These are phyloP conservation scores for Nothobranchius furzeri DNA, from an alignment of 2,113 vertebrate genomes.

Conservation along the genomic window DNA sequence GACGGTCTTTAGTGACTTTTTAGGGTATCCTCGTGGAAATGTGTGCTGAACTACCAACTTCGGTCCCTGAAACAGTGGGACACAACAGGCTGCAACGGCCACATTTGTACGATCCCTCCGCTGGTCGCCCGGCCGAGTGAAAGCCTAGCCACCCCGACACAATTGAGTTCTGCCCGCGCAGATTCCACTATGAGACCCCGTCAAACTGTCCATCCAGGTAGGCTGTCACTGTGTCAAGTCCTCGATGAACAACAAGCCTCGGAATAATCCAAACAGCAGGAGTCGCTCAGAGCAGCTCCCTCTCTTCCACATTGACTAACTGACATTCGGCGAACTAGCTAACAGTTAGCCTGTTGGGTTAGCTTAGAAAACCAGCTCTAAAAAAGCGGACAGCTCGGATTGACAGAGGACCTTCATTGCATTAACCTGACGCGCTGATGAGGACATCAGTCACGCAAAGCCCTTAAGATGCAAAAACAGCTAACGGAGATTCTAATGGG, in stretches of 20 bases:
- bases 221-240: background rate
- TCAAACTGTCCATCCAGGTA: constrained; percentile 55
- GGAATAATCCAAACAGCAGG: background rate
- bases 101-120: constrained; percentile 57
- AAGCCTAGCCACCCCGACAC: constrained; percentile 72
- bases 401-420: constrained; percentile 43
- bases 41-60: constrained; percentile 18
- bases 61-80: constrained; percentile 51
- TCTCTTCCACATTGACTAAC: constrained; percentile 13
- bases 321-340: constrained; percentile 49
- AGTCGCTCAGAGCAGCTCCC: constrained; percentile 2
- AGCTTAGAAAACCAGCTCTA: constrained; percentile 65
- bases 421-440: background rate
- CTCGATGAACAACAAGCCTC: background rate
- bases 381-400: constrained; percentile 41
- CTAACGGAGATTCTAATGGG: constrained; percentile 38
- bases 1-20: background rate
- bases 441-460: background rate
- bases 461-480: background rate
- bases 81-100: constrained; percentile 51
- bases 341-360: constrained; percentile 60
- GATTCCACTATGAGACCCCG: constrained; percentile 47
- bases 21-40: background rate
- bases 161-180: constrained; percentile 62
- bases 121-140: constrained; percentile 65